Evolutionary conservation across 1,140 invertebrate species (phyloP).

Genomic region (Drosophila hydei): DNA sequence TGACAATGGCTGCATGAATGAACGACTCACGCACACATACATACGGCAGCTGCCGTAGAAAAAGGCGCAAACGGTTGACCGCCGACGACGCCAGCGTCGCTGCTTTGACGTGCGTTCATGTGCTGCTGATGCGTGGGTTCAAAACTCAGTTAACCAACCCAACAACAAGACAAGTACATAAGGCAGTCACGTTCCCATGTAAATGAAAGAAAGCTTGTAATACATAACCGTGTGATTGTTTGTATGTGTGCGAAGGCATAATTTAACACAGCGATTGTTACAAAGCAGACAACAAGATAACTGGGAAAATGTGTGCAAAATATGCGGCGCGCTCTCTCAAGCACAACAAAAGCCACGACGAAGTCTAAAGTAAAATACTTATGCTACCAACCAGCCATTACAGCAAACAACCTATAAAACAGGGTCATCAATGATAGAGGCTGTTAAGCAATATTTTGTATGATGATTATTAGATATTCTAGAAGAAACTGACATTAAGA

Average conservation of each 20-base stretch:
- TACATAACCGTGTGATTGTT: constrained; percentile 33
- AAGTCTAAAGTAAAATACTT: constrained; percentile 38
- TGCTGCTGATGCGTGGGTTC: constrained; percentile 63
- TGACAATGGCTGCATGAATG: constrained; percentile 70
- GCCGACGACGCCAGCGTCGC: constrained; percentile 40
- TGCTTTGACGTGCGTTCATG: constrained; percentile 25
- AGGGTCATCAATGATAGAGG: constrained; percentile 22
- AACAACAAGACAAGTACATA: constrained; percentile 63
- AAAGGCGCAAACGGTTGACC: constrained; percentile 67
- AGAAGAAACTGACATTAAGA: background rate
- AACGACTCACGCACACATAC: constrained; percentile 55
- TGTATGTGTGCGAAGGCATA: constrained; percentile 26
- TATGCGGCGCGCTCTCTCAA: constrained; percentile 43
- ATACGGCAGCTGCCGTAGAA: constrained; percentile 66
- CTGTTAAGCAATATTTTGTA: background rate
- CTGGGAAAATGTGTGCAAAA: constrained; percentile 67
- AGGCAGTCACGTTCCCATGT: constrained; percentile 68
- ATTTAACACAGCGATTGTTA: constrained; percentile 68
- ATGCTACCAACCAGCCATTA: constrained; percentile 11
- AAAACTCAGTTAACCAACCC: constrained; percentile 56
- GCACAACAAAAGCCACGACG: constrained; percentile 43
- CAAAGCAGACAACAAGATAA: constrained; percentile 64
- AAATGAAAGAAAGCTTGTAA: constrained; percentile 58
- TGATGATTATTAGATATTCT: background rate
- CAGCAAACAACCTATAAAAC: constrained; percentile 14